A percentile compares a stretch with the other conserved stretches of the same genome.
Evolutionary conservation across 2,797 vertebrate genomes (phyloP).

Genomic region (Argentina silus): DNA sequence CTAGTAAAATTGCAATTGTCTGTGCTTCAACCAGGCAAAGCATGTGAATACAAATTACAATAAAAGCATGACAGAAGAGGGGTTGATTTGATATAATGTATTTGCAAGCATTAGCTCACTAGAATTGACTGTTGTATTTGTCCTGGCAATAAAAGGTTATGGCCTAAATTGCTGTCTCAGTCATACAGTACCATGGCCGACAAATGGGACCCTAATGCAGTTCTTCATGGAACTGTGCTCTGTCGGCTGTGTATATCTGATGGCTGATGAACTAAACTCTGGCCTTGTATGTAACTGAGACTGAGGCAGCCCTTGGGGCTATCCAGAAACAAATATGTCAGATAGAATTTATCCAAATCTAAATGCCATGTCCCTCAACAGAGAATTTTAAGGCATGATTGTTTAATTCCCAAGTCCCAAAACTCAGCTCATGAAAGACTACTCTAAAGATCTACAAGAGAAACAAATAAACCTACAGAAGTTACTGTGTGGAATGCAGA

Average conservation of each 20-base stretch:
- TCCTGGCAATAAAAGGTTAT: slow-evolving; percentile 9
- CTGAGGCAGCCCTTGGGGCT: background rate
- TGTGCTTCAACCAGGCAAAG: background rate
- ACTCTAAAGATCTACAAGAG: background rate
- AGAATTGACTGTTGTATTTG: background rate
- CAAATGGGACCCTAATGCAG: background rate
- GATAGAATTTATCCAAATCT: background rate
- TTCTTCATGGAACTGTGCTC: background rate
- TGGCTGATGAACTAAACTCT: background rate
- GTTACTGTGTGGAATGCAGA: background rate
- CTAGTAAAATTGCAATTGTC: background rate
- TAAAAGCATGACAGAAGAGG: background rate
- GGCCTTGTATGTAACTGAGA: background rate
- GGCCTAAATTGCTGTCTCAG: slow-evolving; percentile 17
- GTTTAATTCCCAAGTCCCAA: background rate
- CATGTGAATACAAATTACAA: background rate
- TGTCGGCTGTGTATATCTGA: background rate
- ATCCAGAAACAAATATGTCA: background rate
- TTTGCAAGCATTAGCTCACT: background rate
- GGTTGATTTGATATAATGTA: background rate
- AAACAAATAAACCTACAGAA: background rate
- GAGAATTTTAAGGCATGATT: slow-evolving; percentile 2
- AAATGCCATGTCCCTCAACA: background rate
- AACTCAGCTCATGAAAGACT: background rate
- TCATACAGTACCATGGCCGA: background rate